phyloP scores from a whole-genome alignment of 2,888 invertebrate species.

The Lasioglossum calceatum region DNA sequence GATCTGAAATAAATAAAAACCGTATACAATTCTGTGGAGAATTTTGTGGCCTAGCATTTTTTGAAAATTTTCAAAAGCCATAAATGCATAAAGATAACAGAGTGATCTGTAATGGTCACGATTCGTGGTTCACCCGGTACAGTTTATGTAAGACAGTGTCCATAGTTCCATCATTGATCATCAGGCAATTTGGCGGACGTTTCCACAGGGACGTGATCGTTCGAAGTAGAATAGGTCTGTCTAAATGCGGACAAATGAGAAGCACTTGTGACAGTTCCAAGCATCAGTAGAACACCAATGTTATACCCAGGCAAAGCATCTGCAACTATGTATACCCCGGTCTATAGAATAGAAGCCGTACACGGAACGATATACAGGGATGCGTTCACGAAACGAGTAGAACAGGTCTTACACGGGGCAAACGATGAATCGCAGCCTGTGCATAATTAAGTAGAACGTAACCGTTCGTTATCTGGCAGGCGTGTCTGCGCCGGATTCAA shows the following conservation, averaged over 20 bases:
- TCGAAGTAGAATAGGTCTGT: constrained; percentile 1
- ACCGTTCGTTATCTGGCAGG: constrained; percentile 30
- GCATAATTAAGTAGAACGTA: constrained; percentile 37
- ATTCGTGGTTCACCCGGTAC: too few relatives aligned
- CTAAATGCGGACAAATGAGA: not conserved
- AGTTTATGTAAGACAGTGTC: too few relatives aligned
- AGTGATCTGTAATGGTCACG: too few relatives aligned
- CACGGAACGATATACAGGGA: not conserved
- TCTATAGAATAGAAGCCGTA: constrained; percentile 5
- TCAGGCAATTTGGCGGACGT: not conserved
- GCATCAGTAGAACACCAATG: not conserved
- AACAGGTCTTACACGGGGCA: not conserved
- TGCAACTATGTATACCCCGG: not conserved
- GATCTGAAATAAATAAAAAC: too few relatives aligned
- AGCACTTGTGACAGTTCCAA: not conserved
- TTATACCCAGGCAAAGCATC: not conserved
- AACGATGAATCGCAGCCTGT: not conserved
- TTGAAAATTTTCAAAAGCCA: too few relatives aligned
- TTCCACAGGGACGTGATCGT: too few relatives aligned
- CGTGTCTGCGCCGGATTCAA: constrained; percentile 20
- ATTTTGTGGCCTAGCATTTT: too few relatives aligned
- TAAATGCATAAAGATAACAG: too few relatives aligned
- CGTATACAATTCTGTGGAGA: too few relatives aligned
- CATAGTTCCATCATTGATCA: not conserved
- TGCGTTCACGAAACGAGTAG: constrained; percentile 6